Conservation (phyloP, 2,113 vertebrate genomes). For the Ciconia boyciana region DNA sequence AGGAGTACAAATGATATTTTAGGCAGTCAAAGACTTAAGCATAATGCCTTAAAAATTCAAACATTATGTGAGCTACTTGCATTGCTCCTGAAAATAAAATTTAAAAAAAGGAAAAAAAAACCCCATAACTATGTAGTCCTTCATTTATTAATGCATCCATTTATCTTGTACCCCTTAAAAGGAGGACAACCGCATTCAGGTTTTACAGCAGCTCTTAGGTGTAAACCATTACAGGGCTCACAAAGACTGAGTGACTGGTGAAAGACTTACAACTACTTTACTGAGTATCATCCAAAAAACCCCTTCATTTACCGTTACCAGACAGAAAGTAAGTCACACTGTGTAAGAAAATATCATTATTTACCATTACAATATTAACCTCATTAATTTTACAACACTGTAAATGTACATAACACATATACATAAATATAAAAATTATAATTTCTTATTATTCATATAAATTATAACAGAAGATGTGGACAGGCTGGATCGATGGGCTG, state of each 20-base stretch:
- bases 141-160: neutral
- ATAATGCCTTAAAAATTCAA: neutral
- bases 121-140: neutral
- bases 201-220: neutral
- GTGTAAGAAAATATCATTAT: neutral
- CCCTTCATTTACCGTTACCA: neutral
- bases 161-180: neutral
- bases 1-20: neutral
- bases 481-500: accelerated
- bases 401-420: neutral
- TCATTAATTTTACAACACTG: neutral
- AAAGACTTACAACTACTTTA: neutral
- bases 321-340: neutral
- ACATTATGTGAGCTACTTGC: neutral
- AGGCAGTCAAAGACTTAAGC: neutral
- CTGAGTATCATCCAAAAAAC: neutral
- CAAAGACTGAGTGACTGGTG: neutral
- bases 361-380: neutral
- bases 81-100: neutral
- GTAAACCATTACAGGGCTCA: neutral
- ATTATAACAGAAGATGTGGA: neutral
- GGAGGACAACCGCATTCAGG: neutral
- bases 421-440: neutral
- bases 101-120: accelerated
- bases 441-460: neutral